Conservation (phyloP, 2,797 vertebrate genomes). For the Pelobates cultripes region DNA sequence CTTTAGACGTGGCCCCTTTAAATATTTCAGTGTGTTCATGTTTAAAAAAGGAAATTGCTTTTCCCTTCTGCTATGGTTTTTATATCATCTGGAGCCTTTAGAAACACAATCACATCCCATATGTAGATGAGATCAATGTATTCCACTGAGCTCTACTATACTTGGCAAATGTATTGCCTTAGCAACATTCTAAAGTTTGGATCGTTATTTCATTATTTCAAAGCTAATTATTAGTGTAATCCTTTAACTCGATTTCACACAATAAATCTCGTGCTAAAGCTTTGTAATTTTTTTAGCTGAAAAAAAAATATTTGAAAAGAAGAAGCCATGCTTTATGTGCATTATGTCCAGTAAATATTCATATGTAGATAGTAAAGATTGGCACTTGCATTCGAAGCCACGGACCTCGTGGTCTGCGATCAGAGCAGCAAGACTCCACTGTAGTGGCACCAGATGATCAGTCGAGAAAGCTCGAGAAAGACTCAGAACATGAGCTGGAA, state of each 20-base stretch:
- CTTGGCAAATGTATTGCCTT: not conserved
- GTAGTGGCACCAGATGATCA: too few species aligned
- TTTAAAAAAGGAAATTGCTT: not conserved
- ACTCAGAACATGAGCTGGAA: too few species aligned
- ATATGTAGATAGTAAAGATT: too few species aligned
- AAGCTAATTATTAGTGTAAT: not conserved
- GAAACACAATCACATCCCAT: slow-evolving; percentile 5
- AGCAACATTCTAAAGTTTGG: not conserved
- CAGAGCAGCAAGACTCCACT: too few species aligned
- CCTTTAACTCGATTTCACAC: not conserved
- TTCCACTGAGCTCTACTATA: not conserved
- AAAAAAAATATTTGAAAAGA: too few species aligned
- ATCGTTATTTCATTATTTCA: not conserved
- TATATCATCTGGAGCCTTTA: slow-evolving; percentile 8
- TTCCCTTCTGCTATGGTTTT: slow-evolving; percentile 1
- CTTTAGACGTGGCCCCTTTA: not conserved
- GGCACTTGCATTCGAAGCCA: too few species aligned
- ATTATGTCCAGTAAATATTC: too few species aligned
- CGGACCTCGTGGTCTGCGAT: too few species aligned
- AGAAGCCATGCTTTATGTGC: too few species aligned
- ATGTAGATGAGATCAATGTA: not conserved
- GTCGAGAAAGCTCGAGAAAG: too few species aligned
- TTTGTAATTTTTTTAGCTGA: too few species aligned
- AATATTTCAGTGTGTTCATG: not conserved
- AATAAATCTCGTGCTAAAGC: too few species aligned